phyloP scores from a whole-genome alignment of 2,888 invertebrate species.

The Aproaerema taeniolella region DNA sequence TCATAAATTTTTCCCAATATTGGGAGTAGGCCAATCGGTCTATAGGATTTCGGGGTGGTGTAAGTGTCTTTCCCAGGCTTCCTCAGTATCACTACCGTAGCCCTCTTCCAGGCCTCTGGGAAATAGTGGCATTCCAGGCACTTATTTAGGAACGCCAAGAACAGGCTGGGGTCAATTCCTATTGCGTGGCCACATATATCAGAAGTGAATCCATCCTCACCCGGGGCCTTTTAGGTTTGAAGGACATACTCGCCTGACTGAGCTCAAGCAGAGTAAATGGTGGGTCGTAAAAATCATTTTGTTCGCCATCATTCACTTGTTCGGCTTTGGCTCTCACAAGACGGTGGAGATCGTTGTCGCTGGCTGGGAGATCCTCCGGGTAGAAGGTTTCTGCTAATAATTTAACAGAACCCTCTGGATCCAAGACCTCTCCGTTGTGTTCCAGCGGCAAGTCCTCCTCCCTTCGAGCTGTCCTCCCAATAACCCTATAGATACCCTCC shows the following conservation, averaged over 20 bases:
- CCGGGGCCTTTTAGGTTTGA: conserved; percentile 5
- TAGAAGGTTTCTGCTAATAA: conserved; percentile 1
- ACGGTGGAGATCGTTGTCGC: not conserved
- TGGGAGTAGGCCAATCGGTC: not conserved
- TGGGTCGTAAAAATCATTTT: not conserved
- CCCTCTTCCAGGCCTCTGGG: not conserved
- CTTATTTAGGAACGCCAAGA: not conserved
- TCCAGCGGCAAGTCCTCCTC: conserved; percentile 5
- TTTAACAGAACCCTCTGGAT: not conserved
- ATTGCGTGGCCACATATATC: not conserved
- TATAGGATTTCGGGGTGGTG: not conserved
- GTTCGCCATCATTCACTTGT: not conserved
- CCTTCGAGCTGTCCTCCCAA: conserved; percentile 3
- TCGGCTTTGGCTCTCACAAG: not conserved
- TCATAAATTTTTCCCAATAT: not conserved
- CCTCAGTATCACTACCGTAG: not conserved
- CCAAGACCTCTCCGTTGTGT: not conserved
- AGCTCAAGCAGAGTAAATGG: not conserved
- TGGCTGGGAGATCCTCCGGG: not conserved
- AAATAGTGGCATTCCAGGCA: not conserved
- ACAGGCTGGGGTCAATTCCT: not conserved
- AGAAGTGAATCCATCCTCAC: not conserved
- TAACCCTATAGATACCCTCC: conserved; percentile 14
- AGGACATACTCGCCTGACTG: not conserved
- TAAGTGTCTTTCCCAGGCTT: not conserved